Percentiles rank a stretch among this genome's conserved stretches.
These are phyloP conservation scores for Euura lappo DNA, from an alignment of 1,140 invertebrate species.

Conservation along the genomic window DNA sequence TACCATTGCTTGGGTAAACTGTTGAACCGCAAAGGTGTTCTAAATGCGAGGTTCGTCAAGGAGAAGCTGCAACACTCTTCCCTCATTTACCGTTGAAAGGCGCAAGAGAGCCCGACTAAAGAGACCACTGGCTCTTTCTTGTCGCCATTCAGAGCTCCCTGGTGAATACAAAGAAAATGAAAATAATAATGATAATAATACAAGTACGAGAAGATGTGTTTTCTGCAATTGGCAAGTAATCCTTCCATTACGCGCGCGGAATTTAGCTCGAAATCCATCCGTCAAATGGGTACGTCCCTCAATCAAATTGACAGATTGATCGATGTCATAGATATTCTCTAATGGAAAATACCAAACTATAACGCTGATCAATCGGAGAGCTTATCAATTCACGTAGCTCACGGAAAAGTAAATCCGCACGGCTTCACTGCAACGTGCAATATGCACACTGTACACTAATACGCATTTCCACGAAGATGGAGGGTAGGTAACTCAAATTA, in stretches of 20 bases:
- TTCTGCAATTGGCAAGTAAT: not conserved
- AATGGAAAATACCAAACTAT: no score
- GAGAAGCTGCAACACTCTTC: conserved; percentile 10
- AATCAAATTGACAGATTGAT: no score
- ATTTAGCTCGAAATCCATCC: not conserved
- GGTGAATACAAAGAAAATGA: conserved; percentile 12
- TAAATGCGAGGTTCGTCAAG: not conserved
- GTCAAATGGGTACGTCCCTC: no score
- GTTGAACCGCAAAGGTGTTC: not conserved
- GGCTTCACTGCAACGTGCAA: no score
- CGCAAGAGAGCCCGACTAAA: conserved; percentile 27
- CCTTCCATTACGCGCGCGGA: not conserved
- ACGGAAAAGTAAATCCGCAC: no score
- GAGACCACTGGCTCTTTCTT: conserved; percentile 34
- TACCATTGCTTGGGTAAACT: not conserved
- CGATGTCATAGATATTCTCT: no score
- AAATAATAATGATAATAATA: no score
- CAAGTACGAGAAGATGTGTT: conserved; percentile 10
- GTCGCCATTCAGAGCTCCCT: conserved; percentile 31
- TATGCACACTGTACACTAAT: no score
- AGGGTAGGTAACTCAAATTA: no score
- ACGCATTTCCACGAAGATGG: no score
- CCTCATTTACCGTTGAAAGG: conserved; percentile 33
- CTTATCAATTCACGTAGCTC: no score
- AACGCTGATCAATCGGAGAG: no score